These are phyloP conservation scores for Camponotus pennsylvanicus DNA, from an alignment of 1,140 invertebrate species.

Conservation along the genomic window DNA sequence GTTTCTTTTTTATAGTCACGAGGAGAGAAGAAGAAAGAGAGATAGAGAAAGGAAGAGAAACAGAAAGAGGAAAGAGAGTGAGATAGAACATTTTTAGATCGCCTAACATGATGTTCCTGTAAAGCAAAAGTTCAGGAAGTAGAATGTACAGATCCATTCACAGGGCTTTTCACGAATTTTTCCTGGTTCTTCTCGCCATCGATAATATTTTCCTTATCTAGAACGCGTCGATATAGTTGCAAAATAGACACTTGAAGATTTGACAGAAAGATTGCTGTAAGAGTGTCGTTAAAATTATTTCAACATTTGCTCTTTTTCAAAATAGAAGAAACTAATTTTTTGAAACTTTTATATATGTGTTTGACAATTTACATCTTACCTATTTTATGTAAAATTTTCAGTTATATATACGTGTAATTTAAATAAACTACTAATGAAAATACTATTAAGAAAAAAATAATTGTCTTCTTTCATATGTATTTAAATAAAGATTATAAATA, in stretches of 20 bases:
- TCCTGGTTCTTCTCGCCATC: not conserved
- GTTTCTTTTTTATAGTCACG: conserved; percentile 55
- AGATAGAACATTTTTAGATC: conserved; percentile 22
- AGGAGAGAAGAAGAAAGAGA: not conserved
- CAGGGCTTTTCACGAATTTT: conserved; percentile 42
- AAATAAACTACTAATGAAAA: conserved; percentile 6
- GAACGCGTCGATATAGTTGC: conserved; percentile 6
- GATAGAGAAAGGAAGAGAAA: not conserved
- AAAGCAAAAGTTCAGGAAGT: conserved; percentile 40
- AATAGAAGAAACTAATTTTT: not conserved
- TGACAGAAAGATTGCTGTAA: conserved; percentile 5
- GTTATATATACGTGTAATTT: not conserved
- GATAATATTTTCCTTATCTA: conserved; percentile 31
- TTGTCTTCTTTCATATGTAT: not conserved
- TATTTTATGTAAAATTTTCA: not conserved
- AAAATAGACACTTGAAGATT: conserved; percentile 15
- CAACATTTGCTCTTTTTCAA: not conserved
- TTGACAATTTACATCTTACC: not conserved
- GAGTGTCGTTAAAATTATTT: not conserved
- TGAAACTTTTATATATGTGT: not conserved
- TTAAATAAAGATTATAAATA: not conserved
- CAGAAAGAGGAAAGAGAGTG: not conserved
- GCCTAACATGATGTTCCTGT: conserved; percentile 34
- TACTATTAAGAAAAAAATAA: conserved; percentile 1
- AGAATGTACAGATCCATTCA: conserved; percentile 38